These are phyloP conservation scores for Azemiops feae DNA, from an alignment of 2,113 vertebrate species.

Conservation along the genomic window DNA sequence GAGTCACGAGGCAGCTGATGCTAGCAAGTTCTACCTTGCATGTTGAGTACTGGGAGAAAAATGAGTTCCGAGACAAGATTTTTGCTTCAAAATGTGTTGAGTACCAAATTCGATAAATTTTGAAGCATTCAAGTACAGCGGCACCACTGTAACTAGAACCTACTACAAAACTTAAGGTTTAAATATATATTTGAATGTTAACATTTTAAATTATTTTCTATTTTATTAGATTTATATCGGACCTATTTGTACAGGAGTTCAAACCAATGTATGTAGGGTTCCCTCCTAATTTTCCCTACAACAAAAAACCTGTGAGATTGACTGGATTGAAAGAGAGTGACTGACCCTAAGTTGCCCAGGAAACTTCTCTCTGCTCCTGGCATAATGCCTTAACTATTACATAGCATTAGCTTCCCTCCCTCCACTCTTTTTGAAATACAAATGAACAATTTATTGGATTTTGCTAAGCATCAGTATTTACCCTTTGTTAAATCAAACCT, in stretches of 20 bases:
- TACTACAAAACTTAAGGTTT: not conserved
- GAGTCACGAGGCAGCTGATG: not conserved
- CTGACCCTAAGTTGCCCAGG: not conserved
- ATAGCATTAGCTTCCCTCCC: not conserved
- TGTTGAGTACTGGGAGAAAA: not conserved
- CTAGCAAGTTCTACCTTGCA: not conserved
- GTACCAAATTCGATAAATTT: not conserved
- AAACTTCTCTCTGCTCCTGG: not conserved
- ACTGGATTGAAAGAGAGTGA: not conserved
- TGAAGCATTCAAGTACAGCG: not conserved
- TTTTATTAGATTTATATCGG: not conserved
- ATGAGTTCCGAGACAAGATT: not conserved
- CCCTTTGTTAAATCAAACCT: conserved; percentile 1
- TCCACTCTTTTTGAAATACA: not conserved
- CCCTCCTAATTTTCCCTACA: not conserved
- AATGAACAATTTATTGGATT: conserved; percentile 18
- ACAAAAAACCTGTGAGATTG: not conserved
- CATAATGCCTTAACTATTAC: not conserved
- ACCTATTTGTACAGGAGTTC: not conserved
- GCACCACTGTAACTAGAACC: not conserved
- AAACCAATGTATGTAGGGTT: not conserved
- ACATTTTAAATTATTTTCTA: not conserved
- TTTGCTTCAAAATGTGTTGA: not conserved
- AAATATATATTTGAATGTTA: not conserved
- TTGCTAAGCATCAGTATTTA: conserved; percentile 18